Percentiles rank a stretch among this genome's conserved stretches.
Conservation (phyloP, 2,797 vertebrate species). For the Phalloptychus januarius region DNA sequence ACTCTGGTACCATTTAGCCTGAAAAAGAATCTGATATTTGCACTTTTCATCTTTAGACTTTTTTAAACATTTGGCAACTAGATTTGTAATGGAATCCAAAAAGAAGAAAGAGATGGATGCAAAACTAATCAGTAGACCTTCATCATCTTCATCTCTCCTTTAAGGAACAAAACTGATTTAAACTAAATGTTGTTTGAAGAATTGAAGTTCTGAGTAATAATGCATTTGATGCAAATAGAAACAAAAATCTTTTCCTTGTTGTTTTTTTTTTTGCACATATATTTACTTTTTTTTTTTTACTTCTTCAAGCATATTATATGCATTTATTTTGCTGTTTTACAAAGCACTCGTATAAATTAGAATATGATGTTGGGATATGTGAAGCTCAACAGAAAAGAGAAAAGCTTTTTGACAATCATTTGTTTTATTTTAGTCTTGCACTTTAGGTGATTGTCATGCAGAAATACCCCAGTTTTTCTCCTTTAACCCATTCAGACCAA, state of each 20-base stretch:
- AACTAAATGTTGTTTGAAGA: neutral
- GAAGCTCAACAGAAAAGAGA: neutral
- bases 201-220: neutral
- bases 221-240: neutral
- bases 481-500: neutral
- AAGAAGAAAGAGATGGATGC: no score
- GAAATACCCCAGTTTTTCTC: neutral
- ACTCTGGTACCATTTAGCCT: neutral
- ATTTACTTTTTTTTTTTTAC: neutral
- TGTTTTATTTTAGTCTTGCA: neutral
- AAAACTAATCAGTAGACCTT: no score
- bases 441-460: neutral
- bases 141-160: neutral
- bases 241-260: neutral
- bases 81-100: no score
- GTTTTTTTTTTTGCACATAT: neutral
- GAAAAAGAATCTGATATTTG: no score
- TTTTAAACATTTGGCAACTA: no score
- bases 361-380: neutral
- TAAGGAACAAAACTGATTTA: neutral
- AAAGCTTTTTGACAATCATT: neutral
- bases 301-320: neutral
- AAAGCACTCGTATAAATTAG: neutral
- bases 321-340: neutral
- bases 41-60: no score